Percentiles rank a stretch among this genome's conserved stretches.
Evolutionary conservation across 2,888 invertebrate species (phyloP).

Genomic region (Slavum lentiscoides): DNA sequence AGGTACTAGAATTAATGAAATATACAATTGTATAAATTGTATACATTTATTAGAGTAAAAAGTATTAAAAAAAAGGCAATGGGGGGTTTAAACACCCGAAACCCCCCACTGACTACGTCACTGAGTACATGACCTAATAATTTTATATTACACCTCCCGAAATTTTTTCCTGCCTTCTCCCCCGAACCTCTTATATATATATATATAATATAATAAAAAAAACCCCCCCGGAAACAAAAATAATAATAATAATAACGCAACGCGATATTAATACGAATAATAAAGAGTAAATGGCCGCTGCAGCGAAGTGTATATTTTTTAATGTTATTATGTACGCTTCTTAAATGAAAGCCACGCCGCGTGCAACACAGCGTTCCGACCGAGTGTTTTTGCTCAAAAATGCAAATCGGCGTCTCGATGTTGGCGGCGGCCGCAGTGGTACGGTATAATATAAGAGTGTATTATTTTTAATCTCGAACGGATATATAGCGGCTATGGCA

Average conservation of each 20-base stretch:
- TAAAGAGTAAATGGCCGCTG: neutral
- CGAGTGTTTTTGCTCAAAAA: constrained; percentile 16
- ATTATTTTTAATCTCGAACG: constrained; percentile 38
- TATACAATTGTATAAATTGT: too few relatives aligned
- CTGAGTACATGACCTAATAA: too few relatives aligned
- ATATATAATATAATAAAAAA: neutral
- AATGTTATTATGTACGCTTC: neutral
- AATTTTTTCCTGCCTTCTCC: too few relatives aligned
- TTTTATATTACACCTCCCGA: too few relatives aligned
- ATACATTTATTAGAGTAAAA: too few relatives aligned
- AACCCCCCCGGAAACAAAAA: neutral
- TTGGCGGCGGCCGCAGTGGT: neutral
- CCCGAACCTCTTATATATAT: too few relatives aligned
- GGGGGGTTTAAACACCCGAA: too few relatives aligned
- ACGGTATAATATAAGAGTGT: too few relatives aligned
- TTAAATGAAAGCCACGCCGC: neutral
- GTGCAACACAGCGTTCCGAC: neutral
- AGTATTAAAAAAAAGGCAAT: too few relatives aligned
- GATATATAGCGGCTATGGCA: constrained; percentile 20
- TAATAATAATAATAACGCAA: neutral
- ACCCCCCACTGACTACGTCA: too few relatives aligned
- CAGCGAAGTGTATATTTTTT: neutral
- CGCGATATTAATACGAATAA: neutral
- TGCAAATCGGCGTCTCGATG: constrained; percentile 16
- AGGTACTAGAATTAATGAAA: too few relatives aligned